phyloP scores from a whole-genome alignment of 2,888 invertebrate species.

The Diarsia dahlii region DNA sequence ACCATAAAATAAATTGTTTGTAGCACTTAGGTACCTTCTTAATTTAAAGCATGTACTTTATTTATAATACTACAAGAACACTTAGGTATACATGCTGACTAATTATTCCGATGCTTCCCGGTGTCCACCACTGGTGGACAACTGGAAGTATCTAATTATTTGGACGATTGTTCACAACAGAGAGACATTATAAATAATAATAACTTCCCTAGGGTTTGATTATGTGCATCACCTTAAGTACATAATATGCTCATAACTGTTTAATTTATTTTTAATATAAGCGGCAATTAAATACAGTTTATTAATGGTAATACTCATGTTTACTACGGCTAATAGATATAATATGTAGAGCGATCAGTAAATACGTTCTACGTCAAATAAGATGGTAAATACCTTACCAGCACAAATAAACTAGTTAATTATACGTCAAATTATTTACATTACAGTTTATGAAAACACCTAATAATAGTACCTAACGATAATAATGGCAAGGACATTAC shows the following conservation, averaged over 20 bases:
- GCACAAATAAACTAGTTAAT: slow-evolving; percentile 47
- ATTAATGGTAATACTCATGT: slow-evolving; percentile 25
- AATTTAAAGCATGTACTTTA: not conserved
- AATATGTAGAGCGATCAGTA: slow-evolving; percentile 43
- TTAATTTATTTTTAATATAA: slow-evolving; percentile 33
- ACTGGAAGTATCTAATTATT: not conserved
- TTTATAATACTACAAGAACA: not conserved
- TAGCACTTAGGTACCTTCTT: not conserved
- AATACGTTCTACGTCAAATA: slow-evolving; percentile 52
- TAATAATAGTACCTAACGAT: slow-evolving; percentile 40
- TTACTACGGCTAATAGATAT: slow-evolving; percentile 25
- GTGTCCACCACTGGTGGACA: no score
- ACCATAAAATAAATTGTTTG: slow-evolving; percentile 16
- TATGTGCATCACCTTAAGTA: slow-evolving; percentile 33
- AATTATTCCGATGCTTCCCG: no score
- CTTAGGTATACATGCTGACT: not conserved
- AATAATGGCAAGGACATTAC: slow-evolving; percentile 24
- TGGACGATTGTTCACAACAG: not conserved
- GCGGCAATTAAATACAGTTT: slow-evolving; percentile 42
- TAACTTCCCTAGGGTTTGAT: not conserved
- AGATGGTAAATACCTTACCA: slow-evolving; percentile 25
- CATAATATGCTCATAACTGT: not conserved
- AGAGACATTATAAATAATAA: not conserved
- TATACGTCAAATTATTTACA: slow-evolving; percentile 49
- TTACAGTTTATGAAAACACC: slow-evolving; percentile 28